Conservation (phyloP, 2,113 vertebrate genomes). For the Anas platyrhynchos region DNA sequence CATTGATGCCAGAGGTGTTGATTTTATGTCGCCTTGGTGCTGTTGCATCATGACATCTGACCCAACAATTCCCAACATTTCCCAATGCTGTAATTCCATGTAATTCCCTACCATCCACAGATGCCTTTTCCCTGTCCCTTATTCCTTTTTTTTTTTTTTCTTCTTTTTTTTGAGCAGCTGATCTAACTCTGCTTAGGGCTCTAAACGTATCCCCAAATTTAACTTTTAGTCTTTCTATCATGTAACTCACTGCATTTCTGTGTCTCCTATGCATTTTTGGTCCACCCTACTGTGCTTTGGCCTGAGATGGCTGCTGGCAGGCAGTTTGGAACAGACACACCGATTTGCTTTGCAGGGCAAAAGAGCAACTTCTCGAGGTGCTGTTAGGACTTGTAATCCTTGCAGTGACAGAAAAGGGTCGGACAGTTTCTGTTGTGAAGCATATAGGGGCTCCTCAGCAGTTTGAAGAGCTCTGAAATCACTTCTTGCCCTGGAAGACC, state of each 20-base stretch:
- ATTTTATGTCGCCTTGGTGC: not conserved
- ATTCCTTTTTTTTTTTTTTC: not conserved
- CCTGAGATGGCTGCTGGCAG: not conserved
- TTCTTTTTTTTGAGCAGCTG: not conserved
- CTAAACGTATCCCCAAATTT: not conserved
- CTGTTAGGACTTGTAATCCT: not conserved
- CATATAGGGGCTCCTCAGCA: not conserved
- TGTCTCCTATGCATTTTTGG: not conserved
- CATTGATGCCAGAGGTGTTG: constrained; percentile 43
- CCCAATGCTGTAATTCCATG: constrained; percentile 17
- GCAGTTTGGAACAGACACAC: not conserved
- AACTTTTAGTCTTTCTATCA: not conserved
- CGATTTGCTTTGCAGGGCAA: not conserved
- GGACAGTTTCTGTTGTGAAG: not conserved
- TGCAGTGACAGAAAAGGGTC: not conserved
- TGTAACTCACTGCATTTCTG: fast-evolving
- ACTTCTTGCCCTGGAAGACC: not conserved
- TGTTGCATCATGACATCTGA: not conserved
- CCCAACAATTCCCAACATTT: constrained; percentile 8
- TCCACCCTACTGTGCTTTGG: not conserved
- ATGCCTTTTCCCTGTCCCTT: not conserved
- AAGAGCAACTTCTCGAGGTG: not conserved
- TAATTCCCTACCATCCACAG: not conserved
- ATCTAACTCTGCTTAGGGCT: not conserved
- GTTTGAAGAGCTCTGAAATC: not conserved